Evolutionary conservation across 2,888 invertebrate species (phyloP), one percentile per base, ranked within the genome.

Genomic region (Saturnia japonica): DNA sequence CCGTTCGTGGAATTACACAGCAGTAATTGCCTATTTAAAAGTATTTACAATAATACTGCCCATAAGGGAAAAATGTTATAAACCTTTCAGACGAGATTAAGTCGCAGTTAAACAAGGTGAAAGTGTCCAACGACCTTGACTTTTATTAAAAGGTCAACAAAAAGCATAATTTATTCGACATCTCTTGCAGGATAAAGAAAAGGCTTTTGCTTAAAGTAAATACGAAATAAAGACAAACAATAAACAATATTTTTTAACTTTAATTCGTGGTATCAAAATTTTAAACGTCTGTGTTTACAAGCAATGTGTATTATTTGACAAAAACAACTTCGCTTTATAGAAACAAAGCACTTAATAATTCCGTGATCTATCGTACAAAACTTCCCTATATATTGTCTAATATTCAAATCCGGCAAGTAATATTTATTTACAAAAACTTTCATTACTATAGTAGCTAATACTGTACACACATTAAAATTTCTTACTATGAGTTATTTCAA

Each of bases 121-220:
- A 64, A 64, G 40, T 64, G n/a, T n/a, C 34, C 2, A 64, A 7
- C 22, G 34, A 34, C 64, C n/a, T 64, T 64, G 64, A 64, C 64
- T 40, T 64, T 64, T 64, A 40, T 3, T 9, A 9, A 64, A 64
- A 64, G 64, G 64, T 64, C 40, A 40, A 8, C 12, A 40, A 64
- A 40, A n/a, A 64, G 12, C 25, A 60, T 60, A 28, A 28, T 25
- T 34, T 14, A 60, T 28, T 60, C 57, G 14, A 60, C 25, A 25
- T 28, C 14, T 25, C 16, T 60, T 28, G 28, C 25, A 60, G 57
- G 57, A 60, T 60, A 60, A 28, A 60, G 19, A 51, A 51, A 12
- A 51, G 19, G 11, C 12, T 14, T 25, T 60, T 28, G 57, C 28
- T 60, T 3, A 28, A 60, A 60, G 19, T 51, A 51, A 14, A 25